A percentile compares a stretch with the other conserved stretches of the same genome.
Evolutionary conservation across 2,797 vertebrate species (phyloP).

Genomic region (Euthynnus affinis): DNA sequence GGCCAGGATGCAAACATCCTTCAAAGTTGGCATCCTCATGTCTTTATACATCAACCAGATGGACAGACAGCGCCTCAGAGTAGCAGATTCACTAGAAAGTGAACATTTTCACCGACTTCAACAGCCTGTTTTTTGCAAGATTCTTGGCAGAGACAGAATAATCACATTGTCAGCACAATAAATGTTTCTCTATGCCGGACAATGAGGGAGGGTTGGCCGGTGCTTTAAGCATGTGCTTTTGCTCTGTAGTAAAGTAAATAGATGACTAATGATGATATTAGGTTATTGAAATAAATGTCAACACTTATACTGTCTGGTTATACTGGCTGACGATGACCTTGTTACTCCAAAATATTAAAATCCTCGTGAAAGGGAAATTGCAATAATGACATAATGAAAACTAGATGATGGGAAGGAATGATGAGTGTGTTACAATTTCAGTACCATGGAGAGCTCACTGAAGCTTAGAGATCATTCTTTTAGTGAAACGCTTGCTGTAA

Average conservation of each 20-base stretch:
- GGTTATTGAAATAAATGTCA: conserved; percentile 13
- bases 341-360: conserved; percentile 35
- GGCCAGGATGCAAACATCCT: conserved; percentile 28
- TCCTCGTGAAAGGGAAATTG: not conserved
- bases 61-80: conserved; percentile 21
- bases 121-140: conserved; percentile 36
- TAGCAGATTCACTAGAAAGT: conserved; percentile 25
- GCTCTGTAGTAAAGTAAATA: conserved; percentile 5
- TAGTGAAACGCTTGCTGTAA: not conserved
- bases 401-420: conserved; percentile 23
- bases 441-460: conserved; percentile 53
- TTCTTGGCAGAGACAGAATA: conserved; percentile 52
- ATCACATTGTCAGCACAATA: conserved; percentile 49
- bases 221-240: conserved; percentile 11
- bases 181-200: conserved; percentile 36
- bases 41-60: conserved; percentile 27
- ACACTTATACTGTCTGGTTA: not conserved
- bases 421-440: conserved; percentile 25
- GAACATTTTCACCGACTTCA: conserved; percentile 48
- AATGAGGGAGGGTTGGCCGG: conserved; percentile 29
- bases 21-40: conserved; percentile 28
- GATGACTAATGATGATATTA: not conserved
- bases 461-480: conserved; percentile 24
- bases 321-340: not conserved
- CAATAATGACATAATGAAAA: conserved; percentile 18